phyloP scores from a whole-genome alignment of 2,888 invertebrate species.

The Drosophila basisetae region DNA sequence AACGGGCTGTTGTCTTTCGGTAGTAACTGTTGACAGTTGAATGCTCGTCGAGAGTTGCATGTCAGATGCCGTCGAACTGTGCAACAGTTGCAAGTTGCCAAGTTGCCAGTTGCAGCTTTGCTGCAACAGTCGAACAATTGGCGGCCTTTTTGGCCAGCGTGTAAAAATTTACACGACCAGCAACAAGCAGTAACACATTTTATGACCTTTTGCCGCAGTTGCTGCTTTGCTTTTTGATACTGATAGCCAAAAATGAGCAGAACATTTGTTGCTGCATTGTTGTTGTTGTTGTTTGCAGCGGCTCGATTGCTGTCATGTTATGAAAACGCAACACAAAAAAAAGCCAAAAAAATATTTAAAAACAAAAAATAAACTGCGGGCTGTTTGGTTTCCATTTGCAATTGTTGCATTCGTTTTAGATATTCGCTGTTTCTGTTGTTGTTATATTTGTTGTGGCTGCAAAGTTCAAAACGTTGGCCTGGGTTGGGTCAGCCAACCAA shows the following conservation, averaged over 20 bases:
- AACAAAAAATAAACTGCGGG: slow-evolving; percentile 58
- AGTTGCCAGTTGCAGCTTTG: slow-evolving; percentile 25
- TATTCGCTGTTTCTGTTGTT: slow-evolving; percentile 24
- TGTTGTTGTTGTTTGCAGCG: slow-evolving; percentile 30
- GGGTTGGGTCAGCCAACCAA: slow-evolving; percentile 71
- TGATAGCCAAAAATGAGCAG: slow-evolving; percentile 75
- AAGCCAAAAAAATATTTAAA: slow-evolving; percentile 14
- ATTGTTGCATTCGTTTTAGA: slow-evolving; percentile 51
- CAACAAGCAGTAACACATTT: slow-evolving; percentile 74
- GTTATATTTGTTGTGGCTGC: slow-evolving; percentile 20
- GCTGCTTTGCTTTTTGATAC: slow-evolving; percentile 60
- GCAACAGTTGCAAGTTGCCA: slow-evolving; percentile 46
- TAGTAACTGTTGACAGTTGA: slow-evolving; percentile 84
- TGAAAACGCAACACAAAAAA: slow-evolving; percentile 64
- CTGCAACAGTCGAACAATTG: slow-evolving; percentile 62
- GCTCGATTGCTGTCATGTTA: slow-evolving; percentile 63
- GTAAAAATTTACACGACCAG: slow-evolving; percentile 78
- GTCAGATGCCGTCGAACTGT: slow-evolving; percentile 67
- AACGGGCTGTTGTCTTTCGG: slow-evolving; percentile 76
- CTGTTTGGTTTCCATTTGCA: slow-evolving; percentile 54
- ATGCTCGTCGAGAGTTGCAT: slow-evolving; percentile 83
- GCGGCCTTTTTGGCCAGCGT: slow-evolving; percentile 71
- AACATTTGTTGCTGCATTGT: slow-evolving; percentile 52
- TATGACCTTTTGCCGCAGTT: slow-evolving; percentile 76
- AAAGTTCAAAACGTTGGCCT: slow-evolving; percentile 66